Base-by-base conservation (phyloP, 2,888 invertebrate species). In the Matsumyia berberina region DNA sequence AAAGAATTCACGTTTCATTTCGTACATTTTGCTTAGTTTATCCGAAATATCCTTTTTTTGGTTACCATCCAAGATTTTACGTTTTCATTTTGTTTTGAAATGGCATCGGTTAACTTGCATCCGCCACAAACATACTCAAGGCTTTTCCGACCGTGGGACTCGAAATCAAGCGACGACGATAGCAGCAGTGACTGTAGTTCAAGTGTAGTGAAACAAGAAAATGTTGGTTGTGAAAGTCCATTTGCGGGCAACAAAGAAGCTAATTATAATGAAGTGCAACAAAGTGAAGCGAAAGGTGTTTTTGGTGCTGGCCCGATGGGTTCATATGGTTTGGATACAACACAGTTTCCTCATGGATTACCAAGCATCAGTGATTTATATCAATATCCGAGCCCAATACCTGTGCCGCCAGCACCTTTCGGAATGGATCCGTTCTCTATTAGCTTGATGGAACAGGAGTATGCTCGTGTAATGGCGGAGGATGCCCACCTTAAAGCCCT, bases 401-500 rank as follows among this genome's bases (percentile, higher is more conserved):
- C 73, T 31, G 37, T 83, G 49, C 73, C 88, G 60, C 53, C 88
- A 35, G 83, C 83, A 6, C 8, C 67, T 11, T 89, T 90, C 66
- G 89, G 89, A 74, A 88, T 91, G 88, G 91, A 92, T 87, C 89
- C 90, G 0, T 90, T 90, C 31, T 87, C 90, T 0, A 79, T 90
- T 12, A 89, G 94, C 88, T 93, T 95, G 0, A 93, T 95, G 93
- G 95, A 95, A 87, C 90, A 94, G 44, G 95, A 95, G 89, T 95
- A 95, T 89, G 94, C 94, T 0, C 93, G 95, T 83, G 94, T 95
- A 58, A 90, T 95, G 57, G 94, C 94, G 39, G 95, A 95, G 90
- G 95, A 95, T 88, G 95, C 95, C 82, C 95, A 95, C 88, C 93
- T 94, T 0, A 95, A 95, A 89, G 91, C 94, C 0, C 87, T 95